A percentile compares a stretch with the other conserved stretches of the same genome.
phyloP scores from a whole-genome alignment of 2,888 invertebrate genomes.

The Plebejus anna region DNA sequence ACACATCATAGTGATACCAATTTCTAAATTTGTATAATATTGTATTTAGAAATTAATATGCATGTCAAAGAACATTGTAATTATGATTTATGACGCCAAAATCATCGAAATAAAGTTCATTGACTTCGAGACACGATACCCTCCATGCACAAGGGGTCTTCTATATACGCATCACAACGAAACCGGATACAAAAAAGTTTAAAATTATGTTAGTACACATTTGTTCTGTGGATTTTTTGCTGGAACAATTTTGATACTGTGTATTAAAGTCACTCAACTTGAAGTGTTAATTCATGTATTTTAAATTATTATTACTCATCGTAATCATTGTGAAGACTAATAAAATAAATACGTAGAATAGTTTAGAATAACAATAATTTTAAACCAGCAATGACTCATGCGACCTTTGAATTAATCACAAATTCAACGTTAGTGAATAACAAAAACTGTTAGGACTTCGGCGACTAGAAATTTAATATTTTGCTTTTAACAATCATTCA shows the following conservation, averaged over 20 bases:
- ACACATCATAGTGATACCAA: no score
- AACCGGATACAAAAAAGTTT: slow-evolving; percentile 15
- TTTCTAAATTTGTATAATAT: background rate
- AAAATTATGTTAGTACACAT: slow-evolving; percentile 8
- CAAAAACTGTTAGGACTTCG: background rate
- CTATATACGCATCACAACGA: background rate
- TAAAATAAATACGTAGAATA: background rate
- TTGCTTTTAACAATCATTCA: slow-evolving; percentile 13
- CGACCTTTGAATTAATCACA: slow-evolving; percentile 4
- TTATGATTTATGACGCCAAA: background rate
- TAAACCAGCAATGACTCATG: background rate
- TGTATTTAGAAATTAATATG: background rate
- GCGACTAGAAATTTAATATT: background rate
- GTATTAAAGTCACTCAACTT: background rate
- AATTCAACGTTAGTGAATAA: background rate
- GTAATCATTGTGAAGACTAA: background rate
- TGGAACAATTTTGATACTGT: background rate
- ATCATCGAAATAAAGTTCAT: background rate
- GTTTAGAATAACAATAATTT: background rate
- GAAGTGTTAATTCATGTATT: background rate
- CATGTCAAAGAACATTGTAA: background rate
- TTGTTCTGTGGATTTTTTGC: no score
- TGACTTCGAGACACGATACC: slow-evolving; percentile 15
- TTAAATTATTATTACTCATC: background rate
- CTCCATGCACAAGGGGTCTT: slow-evolving; percentile 1